A percentile compares a stretch with the other conserved stretches of the same genome.
Evolutionary conservation across 2,797 vertebrate species (phyloP).

Genomic region (Bradypodion ventrale): DNA sequence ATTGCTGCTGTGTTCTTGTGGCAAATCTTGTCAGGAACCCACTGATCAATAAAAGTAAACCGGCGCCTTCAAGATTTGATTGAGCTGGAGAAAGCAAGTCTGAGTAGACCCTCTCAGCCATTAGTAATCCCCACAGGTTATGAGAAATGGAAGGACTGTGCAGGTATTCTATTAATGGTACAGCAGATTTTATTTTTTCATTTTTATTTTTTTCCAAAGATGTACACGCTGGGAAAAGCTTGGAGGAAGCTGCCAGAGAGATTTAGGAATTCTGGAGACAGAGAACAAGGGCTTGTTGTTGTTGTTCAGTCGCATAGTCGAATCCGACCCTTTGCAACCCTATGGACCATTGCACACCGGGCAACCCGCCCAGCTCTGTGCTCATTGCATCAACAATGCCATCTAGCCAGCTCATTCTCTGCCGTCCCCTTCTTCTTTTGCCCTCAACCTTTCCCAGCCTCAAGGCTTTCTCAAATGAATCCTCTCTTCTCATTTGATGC

Average conservation of each 20-base stretch:
- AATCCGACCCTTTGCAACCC: too few species aligned
- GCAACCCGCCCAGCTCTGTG: too few species aligned
- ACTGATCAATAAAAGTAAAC: slow-evolving; percentile 73
- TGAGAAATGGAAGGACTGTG: slow-evolving; percentile 72
- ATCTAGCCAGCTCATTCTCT: too few species aligned
- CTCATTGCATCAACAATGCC: too few species aligned
- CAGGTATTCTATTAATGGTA: slow-evolving; percentile 63
- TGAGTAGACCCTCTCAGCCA: slow-evolving; percentile 69
- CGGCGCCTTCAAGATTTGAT: slow-evolving; percentile 77
- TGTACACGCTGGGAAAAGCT: slow-evolving; percentile 54
- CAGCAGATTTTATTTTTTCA: slow-evolving; percentile 56
- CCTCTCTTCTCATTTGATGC: too few species aligned
- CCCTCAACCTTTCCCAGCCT: too few species aligned
- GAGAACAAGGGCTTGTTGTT: background rate
- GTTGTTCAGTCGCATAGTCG: too few species aligned
- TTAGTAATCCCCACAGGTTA: slow-evolving; percentile 78
- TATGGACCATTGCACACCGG: too few species aligned
- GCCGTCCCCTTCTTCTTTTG: too few species aligned
- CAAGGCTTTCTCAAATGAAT: too few species aligned
- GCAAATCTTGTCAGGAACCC: slow-evolving; percentile 71
- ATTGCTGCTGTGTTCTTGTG: slow-evolving; percentile 70
- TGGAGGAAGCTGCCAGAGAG: slow-evolving; percentile 36
- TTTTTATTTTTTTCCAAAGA: too few species aligned
- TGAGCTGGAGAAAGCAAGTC: slow-evolving; percentile 69
- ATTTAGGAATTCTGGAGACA: slow-evolving; percentile 62